Conservation (phyloP, 1,140 invertebrate species). For the Hycleus phaleratus region DNA sequence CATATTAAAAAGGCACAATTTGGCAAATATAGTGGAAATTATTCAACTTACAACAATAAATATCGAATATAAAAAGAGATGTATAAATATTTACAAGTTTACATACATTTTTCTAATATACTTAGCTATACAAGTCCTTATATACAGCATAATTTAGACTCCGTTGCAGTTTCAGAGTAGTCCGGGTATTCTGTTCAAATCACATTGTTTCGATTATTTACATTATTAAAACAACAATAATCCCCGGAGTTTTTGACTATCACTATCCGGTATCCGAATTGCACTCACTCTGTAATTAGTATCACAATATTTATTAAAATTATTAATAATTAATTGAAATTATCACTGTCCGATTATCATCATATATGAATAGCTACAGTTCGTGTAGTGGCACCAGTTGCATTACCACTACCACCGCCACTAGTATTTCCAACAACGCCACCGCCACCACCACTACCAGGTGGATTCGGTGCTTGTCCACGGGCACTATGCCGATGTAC, state of each 20-base stretch:
- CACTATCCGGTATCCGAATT: conserved; percentile 26
- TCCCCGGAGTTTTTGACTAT: conserved; percentile 18
- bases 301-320: conserved; percentile 7
- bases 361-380: conserved; percentile 56
- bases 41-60: conserved; percentile 28
- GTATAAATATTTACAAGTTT: conserved; percentile 29
- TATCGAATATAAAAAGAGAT: conserved; percentile 22
- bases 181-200: background rate
- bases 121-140: conserved; percentile 32
- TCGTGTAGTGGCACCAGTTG: conserved; percentile 44
- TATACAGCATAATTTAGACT: conserved; percentile 26
- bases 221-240: background rate
- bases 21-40: conserved; percentile 6
- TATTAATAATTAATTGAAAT: background rate
- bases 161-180: conserved; percentile 16
- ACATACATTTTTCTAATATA: conserved; percentile 26
- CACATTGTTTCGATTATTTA: background rate
- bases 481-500: conserved; percentile 40
- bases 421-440: conserved; percentile 1
- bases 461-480: conserved; percentile 33
- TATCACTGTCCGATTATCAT: conserved; percentile 8
- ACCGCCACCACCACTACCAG: conserved; percentile 12
- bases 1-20: conserved; percentile 2
- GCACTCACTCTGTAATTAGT: conserved; percentile 28
- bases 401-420: conserved; percentile 26